phyloP scores from a whole-genome alignment of 2,113 vertebrate genomes.

The Hydrochoerus hydrochaeris region DNA sequence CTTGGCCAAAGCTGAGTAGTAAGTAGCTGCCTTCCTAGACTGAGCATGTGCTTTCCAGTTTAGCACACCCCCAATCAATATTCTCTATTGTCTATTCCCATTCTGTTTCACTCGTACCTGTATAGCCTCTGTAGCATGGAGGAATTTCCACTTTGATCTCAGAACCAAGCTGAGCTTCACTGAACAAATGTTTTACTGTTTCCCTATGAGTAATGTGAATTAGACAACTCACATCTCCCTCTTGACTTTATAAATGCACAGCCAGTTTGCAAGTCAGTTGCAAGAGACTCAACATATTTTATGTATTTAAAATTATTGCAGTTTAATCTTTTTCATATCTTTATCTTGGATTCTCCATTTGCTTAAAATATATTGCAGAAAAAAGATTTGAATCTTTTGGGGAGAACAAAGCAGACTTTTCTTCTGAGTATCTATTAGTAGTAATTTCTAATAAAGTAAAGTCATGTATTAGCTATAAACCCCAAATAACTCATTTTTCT shows the following conservation, averaged over 20 bases:
- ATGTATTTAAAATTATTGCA: constrained; percentile 48
- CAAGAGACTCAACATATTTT: constrained; percentile 8
- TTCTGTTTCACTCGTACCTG: not conserved
- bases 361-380: constrained; percentile 55
- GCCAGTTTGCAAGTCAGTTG: constrained; percentile 23
- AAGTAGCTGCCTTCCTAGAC: not conserved
- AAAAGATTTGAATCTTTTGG: constrained; percentile 2
- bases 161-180: not conserved
- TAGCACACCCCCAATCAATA: not conserved
- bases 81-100: not conserved
- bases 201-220: constrained; percentile 1
- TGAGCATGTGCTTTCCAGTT: not conserved
- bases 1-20: not conserved
- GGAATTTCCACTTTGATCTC: not conserved
- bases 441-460: constrained; percentile 52
- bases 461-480: not conserved
- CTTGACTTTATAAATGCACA: constrained; percentile 41
- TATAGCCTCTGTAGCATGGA: not conserved
- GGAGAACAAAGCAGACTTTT: not conserved
- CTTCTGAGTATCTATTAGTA: not conserved
- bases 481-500: not conserved
- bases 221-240: constrained; percentile 6
- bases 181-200: constrained; percentile 15
- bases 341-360: constrained; percentile 24
- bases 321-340: constrained; percentile 14